Percentiles rank a stretch among this genome's conserved stretches.
Conservation (phyloP, 2,113 vertebrate species). For the Clinocottus analis region DNA sequence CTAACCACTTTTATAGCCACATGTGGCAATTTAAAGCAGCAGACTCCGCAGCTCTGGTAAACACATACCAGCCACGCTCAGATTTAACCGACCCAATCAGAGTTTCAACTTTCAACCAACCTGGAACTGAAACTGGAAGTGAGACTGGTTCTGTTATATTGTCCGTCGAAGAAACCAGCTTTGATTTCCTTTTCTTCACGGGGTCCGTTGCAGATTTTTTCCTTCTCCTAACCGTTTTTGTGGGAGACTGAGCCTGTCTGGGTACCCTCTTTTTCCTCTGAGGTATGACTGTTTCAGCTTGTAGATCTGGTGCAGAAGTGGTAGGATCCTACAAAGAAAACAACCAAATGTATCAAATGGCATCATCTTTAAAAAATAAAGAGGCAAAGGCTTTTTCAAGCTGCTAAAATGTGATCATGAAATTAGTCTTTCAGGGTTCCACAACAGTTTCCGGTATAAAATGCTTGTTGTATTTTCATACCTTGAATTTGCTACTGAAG, state of each 20-base stretch:
- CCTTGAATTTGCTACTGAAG: background rate
- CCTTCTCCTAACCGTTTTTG: conserved; percentile 31
- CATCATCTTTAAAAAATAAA: background rate
- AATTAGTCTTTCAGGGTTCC: background rate
- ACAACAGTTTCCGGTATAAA: background rate
- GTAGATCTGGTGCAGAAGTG: conserved; percentile 18
- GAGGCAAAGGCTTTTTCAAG: background rate
- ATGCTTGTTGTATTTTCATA: background rate
- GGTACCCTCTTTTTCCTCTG: conserved; percentile 67
- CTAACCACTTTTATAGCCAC: conserved; percentile 1
- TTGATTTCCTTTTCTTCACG: conserved; percentile 66
- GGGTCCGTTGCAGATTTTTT: conserved; percentile 28
- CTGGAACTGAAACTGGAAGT: conserved; percentile 49
- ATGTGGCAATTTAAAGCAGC: background rate
- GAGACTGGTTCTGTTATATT: conserved; percentile 4
- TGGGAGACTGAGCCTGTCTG: conserved; percentile 43
- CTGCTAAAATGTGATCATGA: background rate
- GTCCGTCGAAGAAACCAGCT: conserved; percentile 42
- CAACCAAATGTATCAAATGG: background rate
- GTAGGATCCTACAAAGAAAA: conserved; percentile 51
- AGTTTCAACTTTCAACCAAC: conserved; percentile 56
- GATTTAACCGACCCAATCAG: background rate
- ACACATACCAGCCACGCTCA: background rate
- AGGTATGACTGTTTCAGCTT: conserved; percentile 33
- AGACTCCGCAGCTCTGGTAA: background rate